phyloP scores from a whole-genome alignment of 2,113 vertebrate genomes.

The Hypanus sabinus region DNA sequence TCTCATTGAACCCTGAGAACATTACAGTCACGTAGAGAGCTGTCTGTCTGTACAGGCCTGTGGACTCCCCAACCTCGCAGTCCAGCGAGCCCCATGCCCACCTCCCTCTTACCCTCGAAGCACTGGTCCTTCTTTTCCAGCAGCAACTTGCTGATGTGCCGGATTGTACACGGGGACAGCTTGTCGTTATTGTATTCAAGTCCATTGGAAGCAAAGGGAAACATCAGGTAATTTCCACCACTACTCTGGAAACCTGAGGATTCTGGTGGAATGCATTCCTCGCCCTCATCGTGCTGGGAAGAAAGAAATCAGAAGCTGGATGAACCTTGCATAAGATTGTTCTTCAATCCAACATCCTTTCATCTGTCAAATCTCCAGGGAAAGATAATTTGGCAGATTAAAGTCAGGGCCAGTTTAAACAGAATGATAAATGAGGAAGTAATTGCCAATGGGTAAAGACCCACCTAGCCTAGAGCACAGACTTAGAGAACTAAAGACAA shows the following conservation, averaged over 20 bases:
- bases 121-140: constrained; percentile 64
- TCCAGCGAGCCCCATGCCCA: background rate
- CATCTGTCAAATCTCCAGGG: too few relatives aligned
- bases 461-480: background rate
- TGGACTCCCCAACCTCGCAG: background rate
- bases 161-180: constrained; percentile 65
- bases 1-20: background rate
- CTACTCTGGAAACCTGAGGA: constrained; percentile 44
- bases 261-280: constrained; percentile 54
- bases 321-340: background rate
- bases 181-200: constrained; percentile 68
- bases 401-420: too few relatives aligned
- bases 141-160: constrained; percentile 53
- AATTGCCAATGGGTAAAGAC: background rate
- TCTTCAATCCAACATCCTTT: background rate
- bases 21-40: background rate
- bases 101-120: constrained; percentile 58
- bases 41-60: background rate
- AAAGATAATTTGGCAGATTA: background rate
- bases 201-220: constrained; percentile 57
- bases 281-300: constrained; percentile 62
- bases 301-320: background rate
- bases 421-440: too few relatives aligned
- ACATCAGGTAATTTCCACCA: constrained; percentile 68
- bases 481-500: background rate